Evolutionary conservation across 2,797 vertebrate species (phyloP).

Genomic region (Morus bassanus): DNA sequence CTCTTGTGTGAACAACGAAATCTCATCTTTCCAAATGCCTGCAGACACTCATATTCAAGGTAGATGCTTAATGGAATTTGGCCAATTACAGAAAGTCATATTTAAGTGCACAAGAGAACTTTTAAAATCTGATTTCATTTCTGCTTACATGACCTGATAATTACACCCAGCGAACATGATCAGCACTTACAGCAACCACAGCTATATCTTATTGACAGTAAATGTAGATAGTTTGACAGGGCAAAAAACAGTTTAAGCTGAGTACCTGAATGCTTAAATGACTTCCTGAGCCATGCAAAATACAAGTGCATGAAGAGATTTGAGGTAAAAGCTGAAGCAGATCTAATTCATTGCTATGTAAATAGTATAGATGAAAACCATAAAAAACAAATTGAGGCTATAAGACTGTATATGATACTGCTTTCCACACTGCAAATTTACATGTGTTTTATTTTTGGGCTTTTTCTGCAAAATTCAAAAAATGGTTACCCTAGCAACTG

Average conservation of each 20-base stretch:
- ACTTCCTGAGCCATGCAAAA: background rate
- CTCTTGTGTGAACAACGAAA: background rate
- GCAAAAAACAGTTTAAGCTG: background rate
- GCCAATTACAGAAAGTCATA: background rate
- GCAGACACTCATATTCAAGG: background rate
- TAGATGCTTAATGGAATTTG: background rate
- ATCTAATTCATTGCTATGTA: conserved; percentile 5
- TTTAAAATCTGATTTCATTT: background rate
- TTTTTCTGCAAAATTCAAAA: conserved; percentile 69
- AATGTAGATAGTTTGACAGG: background rate
- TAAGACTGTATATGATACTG: background rate
- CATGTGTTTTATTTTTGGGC: conserved; percentile 58
- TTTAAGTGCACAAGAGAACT: background rate
- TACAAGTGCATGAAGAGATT: background rate
- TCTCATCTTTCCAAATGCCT: background rate
- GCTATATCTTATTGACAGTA: background rate
- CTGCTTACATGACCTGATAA: conserved; percentile 2
- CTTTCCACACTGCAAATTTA: conserved; percentile 55
- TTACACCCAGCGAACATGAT: background rate
- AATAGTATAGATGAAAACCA: background rate
- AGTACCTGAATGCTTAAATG: background rate
- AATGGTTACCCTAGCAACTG: conserved; percentile 73
- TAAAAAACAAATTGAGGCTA: conserved; percentile 28
- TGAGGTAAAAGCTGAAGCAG: background rate
- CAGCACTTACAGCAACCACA: background rate